A percentile compares a stretch with the other conserved stretches of the same genome.
Conservation (phyloP, 2,888 invertebrate genomes). For the Exephanes ischioxanthus region DNA sequence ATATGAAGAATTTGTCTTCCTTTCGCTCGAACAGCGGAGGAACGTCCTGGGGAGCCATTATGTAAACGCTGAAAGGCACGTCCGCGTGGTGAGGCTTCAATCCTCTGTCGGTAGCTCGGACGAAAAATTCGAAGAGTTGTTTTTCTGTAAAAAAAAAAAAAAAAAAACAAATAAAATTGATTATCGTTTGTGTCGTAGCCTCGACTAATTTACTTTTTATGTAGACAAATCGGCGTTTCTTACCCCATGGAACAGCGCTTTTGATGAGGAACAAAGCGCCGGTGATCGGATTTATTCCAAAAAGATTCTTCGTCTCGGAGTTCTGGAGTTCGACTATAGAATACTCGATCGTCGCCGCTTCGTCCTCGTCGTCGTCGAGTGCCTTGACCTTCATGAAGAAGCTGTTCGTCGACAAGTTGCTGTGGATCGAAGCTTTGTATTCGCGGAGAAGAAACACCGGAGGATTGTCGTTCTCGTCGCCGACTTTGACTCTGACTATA, state of each 20-base stretch:
- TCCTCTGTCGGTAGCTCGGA: constrained; percentile 94
- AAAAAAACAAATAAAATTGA: constrained; percentile 48
- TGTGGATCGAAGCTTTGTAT: constrained; percentile 91
- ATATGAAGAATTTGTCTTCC: constrained; percentile 92
- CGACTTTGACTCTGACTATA: constrained; percentile 91
- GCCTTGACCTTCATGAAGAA: constrained; percentile 90
- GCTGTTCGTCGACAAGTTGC: constrained; percentile 87
- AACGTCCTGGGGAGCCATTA: constrained; percentile 89
- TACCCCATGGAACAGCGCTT: constrained; percentile 87
- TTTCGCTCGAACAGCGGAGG: constrained; percentile 92
- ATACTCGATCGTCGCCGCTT: constrained; percentile 90
- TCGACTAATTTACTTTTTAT: background rate
- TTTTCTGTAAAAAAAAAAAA: constrained; percentile 87
- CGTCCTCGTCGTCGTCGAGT: constrained; percentile 92
- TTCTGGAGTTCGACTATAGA: constrained; percentile 91
- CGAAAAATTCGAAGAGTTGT: constrained; percentile 94
- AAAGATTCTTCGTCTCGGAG: constrained; percentile 87
- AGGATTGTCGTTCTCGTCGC: constrained; percentile 94
- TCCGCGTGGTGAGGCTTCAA: constrained; percentile 91
- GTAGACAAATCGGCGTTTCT: constrained; percentile 59
- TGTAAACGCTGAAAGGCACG: constrained; percentile 92
- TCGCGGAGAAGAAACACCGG: constrained; percentile 92
- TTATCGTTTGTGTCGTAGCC: constrained; percentile 23
- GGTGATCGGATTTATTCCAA: constrained; percentile 90
- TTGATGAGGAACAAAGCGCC: constrained; percentile 91